Evolutionary conservation across 2,113 vertebrate genomes (phyloP).

Genomic region (Prionailurus viverrinus): DNA sequence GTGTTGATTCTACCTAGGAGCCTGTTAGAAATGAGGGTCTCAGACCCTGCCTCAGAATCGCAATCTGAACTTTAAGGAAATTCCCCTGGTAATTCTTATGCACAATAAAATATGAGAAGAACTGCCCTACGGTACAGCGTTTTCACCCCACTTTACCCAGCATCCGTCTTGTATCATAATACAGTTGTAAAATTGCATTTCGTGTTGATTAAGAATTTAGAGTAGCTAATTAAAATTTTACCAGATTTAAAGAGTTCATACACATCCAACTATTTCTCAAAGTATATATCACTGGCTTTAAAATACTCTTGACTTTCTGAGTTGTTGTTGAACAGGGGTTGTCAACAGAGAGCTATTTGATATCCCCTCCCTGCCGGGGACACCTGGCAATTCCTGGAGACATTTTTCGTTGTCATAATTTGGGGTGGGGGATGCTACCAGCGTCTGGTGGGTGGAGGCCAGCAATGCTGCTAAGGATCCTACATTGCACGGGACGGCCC

Average conservation of each 20-base stretch:
- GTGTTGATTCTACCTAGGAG: not conserved
- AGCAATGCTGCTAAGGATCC: not conserved
- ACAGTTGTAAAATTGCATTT: not conserved
- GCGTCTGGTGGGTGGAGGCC: not conserved
- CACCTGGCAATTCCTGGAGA: not conserved
- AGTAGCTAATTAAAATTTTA: not conserved
- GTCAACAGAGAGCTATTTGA: not conserved
- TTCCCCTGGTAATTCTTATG: not conserved
- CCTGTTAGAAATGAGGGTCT: not conserved
- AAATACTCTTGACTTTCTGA: slow-evolving; percentile 6
- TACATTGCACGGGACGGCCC: not conserved
- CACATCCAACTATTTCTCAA: not conserved
- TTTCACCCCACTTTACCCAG: not conserved
- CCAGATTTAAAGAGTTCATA: not conserved
- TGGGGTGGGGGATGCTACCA: not conserved
- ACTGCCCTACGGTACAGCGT: not conserved
- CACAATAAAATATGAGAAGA: not conserved
- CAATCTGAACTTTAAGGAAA: not conserved
- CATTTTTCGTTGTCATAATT: not conserved
- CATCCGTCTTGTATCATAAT: not conserved
- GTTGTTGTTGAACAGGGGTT: not conserved
- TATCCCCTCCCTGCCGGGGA: not conserved
- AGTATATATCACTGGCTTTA: not conserved
- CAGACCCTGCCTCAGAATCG: not conserved
- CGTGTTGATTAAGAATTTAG: not conserved